Percentiles rank a stretch among this genome's conserved stretches.
Evolutionary conservation across 2,113 vertebrate genomes (phyloP).

Genomic region (Cavia porcellus): DNA sequence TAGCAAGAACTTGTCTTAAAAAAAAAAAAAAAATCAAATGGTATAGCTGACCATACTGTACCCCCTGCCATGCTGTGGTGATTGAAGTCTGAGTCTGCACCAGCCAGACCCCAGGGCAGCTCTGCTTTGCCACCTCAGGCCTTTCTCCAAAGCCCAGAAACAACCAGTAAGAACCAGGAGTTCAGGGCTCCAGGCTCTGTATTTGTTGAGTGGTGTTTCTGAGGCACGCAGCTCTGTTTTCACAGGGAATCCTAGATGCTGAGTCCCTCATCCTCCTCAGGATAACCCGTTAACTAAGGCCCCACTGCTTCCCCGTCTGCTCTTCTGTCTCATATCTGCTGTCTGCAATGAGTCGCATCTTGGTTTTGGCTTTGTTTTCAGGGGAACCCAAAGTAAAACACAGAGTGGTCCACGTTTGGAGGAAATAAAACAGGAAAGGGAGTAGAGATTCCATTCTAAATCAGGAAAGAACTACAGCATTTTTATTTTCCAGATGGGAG

Average conservation of each 20-base stretch:
- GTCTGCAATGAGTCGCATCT: neutral
- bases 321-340: neutral
- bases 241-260: neutral
- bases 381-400: neutral
- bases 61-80: accelerated
- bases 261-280: neutral
- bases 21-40: neutral
- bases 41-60: no score
- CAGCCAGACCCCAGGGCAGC: neutral
- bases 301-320: neutral
- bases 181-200: neutral
- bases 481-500: neutral
- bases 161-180: neutral
- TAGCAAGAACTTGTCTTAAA: neutral
- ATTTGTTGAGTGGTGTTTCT: neutral
- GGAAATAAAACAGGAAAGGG: neutral
- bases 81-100: no score
- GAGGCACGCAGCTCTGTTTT: neutral
- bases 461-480: neutral
- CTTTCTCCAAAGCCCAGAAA: neutral
- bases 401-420: neutral
- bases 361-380: neutral
- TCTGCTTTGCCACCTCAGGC: neutral
- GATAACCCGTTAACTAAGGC: neutral
- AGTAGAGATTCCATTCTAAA: neutral